Percentiles rank a stretch among this genome's conserved stretches.
Evolutionary conservation across 2,113 vertebrate genomes (phyloP).

Genomic region (Mormoops blainvillei): DNA sequence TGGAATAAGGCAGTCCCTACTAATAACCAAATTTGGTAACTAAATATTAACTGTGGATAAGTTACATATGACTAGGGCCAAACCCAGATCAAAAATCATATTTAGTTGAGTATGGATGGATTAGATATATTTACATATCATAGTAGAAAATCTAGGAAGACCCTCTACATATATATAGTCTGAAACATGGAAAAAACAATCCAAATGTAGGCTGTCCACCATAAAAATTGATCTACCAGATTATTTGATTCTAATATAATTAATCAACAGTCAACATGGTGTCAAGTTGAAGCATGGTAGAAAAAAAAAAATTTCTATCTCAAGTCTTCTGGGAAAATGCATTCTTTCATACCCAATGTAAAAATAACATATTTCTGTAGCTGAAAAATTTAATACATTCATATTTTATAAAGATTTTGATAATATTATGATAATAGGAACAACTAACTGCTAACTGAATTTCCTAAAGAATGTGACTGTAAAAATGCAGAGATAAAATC

Average conservation of each 20-base stretch:
- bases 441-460: background rate
- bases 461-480: background rate
- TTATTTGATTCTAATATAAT: background rate
- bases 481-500: background rate
- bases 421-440: background rate
- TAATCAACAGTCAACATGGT: background rate
- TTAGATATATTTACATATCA: background rate
- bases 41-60: background rate
- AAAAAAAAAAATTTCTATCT: background rate
- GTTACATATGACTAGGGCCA: background rate
- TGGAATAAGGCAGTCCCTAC: background rate
- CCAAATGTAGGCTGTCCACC: background rate
- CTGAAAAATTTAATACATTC: background rate
- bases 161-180: too few species aligned
- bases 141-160: background rate
- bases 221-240: background rate
- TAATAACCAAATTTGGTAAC: background rate
- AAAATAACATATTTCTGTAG: background rate
- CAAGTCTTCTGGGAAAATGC: background rate
- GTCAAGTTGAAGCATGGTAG: background rate
- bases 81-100: background rate
- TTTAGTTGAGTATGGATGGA: background rate
- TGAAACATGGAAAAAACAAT: background rate
- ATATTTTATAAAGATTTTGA: background rate
- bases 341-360: background rate